These are phyloP conservation scores for Hedychridium roseum DNA, from an alignment of 2,888 invertebrate species.

Conservation along the genomic window DNA sequence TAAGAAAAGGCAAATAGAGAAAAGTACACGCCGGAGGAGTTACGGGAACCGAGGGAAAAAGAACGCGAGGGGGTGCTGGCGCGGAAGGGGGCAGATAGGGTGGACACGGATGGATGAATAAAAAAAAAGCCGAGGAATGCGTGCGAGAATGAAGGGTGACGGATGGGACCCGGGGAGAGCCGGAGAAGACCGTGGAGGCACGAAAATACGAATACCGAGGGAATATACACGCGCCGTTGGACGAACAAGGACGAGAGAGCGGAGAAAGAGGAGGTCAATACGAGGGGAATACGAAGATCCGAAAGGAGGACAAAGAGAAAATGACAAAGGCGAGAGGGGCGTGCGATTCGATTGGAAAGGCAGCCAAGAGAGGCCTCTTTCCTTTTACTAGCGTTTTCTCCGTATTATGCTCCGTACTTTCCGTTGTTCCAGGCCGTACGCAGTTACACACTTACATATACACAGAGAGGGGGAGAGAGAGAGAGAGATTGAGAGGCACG, in stretches of 20 bases:
- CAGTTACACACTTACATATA: constrained; percentile 19
- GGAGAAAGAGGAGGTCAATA: constrained; percentile 11
- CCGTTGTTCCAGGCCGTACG: constrained; percentile 42
- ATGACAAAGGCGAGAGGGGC: constrained; percentile 51
- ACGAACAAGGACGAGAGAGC: constrained; percentile 17
- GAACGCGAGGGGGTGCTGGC: constrained; percentile 14
- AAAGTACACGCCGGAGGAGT: too few species aligned
- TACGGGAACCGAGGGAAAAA: constrained; percentile 1
- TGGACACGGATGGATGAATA: constrained; percentile 7
- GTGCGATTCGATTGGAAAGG: constrained; percentile 59
- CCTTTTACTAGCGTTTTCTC: constrained; percentile 54
- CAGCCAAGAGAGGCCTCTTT: constrained; percentile 53
- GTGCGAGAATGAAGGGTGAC: constrained; percentile 13
- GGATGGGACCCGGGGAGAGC: constrained; percentile 25
- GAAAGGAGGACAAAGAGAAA: constrained; percentile 58
- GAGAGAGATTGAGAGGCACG: too few species aligned
- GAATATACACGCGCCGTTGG: too few species aligned
- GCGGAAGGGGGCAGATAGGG: constrained; percentile 25
- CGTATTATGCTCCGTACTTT: constrained; percentile 51
- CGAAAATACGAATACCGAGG: constrained; percentile 27
- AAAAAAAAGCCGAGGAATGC: constrained; percentile 15
- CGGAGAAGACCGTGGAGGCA: constrained; percentile 18
- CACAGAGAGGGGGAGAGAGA: too few species aligned
- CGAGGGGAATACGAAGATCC: constrained; percentile 28
- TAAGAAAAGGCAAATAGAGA: too few species aligned